A percentile compares a stretch with the other conserved stretches of the same genome.
phyloP scores from a whole-genome alignment of 2,113 vertebrate genomes.

The Peucedramus taeniatus region DNA sequence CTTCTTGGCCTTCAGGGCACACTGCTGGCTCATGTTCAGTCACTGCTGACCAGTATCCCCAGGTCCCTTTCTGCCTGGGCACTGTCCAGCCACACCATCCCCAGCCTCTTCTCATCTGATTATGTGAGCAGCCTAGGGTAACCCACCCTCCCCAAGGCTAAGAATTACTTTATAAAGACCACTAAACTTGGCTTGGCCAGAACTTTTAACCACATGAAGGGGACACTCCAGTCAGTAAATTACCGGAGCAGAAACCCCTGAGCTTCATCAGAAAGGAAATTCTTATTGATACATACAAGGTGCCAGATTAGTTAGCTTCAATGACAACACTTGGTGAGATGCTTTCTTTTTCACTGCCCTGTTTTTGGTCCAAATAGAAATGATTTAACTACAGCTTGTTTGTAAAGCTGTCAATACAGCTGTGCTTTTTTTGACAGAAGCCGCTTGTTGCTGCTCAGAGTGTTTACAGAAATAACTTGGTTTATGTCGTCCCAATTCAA shows the following conservation, averaged over 20 bases:
- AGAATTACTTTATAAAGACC: not conserved
- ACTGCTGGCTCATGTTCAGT: not conserved
- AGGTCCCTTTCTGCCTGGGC: not conserved
- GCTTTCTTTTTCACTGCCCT: not conserved
- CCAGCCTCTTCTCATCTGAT: not conserved
- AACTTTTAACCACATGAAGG: not conserved
- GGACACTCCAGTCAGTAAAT: not conserved
- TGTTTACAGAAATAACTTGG: not conserved
- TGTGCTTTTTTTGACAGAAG: not conserved
- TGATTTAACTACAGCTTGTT: not conserved
- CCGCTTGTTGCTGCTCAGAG: not conserved
- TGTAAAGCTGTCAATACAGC: not conserved
- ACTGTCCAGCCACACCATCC: not conserved
- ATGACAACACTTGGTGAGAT: not conserved
- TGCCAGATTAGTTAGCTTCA: not conserved
- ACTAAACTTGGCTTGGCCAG: not conserved
- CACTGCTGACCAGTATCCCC: too few relatives aligned
- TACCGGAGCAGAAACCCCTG: not conserved
- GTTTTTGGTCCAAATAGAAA: not conserved
- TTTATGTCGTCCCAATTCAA: not conserved
- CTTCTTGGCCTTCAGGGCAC: not conserved
- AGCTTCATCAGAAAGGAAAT: not conserved
- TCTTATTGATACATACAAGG: not conserved
- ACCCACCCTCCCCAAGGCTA: not conserved
- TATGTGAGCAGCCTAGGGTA: not conserved